Evolutionary conservation across 2,888 invertebrate species (phyloP).

Genomic region (Allygus modestus): DNA sequence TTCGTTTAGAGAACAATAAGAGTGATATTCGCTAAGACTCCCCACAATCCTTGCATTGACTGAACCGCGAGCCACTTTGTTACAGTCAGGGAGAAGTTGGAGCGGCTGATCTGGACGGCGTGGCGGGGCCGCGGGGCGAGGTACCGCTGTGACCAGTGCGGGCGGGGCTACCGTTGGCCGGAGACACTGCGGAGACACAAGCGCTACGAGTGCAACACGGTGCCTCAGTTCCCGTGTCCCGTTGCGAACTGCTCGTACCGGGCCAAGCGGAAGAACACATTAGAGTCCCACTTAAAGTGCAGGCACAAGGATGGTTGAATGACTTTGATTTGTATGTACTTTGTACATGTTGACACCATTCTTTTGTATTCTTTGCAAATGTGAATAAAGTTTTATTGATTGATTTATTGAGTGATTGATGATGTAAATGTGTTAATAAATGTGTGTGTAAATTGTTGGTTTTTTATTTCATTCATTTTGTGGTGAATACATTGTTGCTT

Average conservation of each 20-base stretch:
- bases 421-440: too few relatives aligned
- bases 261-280: slow-evolving; percentile 73
- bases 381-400: too few relatives aligned
- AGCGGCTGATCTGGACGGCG: slow-evolving; percentile 20
- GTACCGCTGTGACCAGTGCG: slow-evolving; percentile 64
- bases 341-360: too few relatives aligned
- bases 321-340: too few relatives aligned
- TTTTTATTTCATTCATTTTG: too few relatives aligned
- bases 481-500: too few relatives aligned
- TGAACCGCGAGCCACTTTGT: neutral
- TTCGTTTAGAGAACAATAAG: too few relatives aligned
- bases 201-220: slow-evolving; percentile 63
- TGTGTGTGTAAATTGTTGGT: too few relatives aligned
- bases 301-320: slow-evolving; percentile 68
- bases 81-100: slow-evolving; percentile 15
- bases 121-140: slow-evolving; percentile 19
- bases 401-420: too few relatives aligned
- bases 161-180: slow-evolving; percentile 66
- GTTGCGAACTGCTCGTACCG: slow-evolving; percentile 72
- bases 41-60: too few relatives aligned
- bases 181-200: slow-evolving; percentile 64
- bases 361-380: too few relatives aligned
- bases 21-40: too few relatives aligned
- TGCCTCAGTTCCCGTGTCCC: slow-evolving; percentile 74
- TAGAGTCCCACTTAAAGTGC: slow-evolving; percentile 69